These are phyloP conservation scores for Lerista edwardsae DNA, from an alignment of 2,797 vertebrate species.

Conservation along the genomic window DNA sequence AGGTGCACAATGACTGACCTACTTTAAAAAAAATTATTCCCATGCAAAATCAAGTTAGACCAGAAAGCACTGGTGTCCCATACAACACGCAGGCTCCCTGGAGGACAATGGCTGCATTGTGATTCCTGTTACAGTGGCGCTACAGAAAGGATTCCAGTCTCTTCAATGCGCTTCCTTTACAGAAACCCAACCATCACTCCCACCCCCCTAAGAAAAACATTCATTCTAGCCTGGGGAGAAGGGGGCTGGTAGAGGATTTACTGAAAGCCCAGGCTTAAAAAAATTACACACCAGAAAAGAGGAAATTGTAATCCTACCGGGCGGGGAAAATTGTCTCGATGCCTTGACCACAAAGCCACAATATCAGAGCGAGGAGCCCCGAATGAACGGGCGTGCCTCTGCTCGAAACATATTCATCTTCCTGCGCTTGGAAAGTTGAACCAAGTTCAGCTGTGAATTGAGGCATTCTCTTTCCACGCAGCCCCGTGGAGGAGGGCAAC, in stretches of 20 bases:
- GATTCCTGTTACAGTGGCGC: neutral
- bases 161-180: neutral
- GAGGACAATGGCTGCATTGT: neutral
- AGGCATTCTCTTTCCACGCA: neutral
- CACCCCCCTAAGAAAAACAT: neutral
- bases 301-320: conserved; percentile 2
- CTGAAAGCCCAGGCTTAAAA: neutral
- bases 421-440: neutral
- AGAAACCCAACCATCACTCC: neutral
- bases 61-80: neutral
- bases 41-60: neutral
- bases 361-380: neutral
- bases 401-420: neutral
- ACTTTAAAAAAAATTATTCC: neutral
- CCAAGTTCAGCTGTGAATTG: neutral
- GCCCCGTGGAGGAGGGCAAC: neutral
- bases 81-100: neutral
- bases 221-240: neutral
- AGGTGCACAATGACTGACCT: neutral
- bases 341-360: neutral
- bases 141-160: neutral
- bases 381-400: neutral
- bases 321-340: neutral
- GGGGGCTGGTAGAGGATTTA: neutral
- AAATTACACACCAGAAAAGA: neutral